Conservation (phyloP, 2,797 vertebrate genomes). For the Galago senegalensis region DNA sequence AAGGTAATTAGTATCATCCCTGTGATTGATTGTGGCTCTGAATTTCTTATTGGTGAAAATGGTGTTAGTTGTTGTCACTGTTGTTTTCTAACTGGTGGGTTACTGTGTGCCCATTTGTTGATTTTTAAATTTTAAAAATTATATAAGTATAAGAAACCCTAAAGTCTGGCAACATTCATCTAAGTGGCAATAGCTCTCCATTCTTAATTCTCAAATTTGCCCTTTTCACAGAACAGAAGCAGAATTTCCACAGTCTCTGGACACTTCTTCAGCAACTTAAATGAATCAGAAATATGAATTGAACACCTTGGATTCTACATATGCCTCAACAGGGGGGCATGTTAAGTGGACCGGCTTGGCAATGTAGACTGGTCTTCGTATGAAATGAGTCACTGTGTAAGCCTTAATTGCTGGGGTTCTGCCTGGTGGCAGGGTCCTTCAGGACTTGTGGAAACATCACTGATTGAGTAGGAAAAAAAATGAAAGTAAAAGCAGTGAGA, state of each 20-base stretch:
- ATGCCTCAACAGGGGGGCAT: not conserved
- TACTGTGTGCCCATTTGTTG: not conserved
- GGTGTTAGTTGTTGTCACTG: not conserved
- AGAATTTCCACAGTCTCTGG: not conserved
- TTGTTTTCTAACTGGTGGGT: not conserved
- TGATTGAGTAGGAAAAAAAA: no score
- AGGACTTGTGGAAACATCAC: no score
- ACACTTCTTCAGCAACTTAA: not conserved
- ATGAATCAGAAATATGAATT: not conserved
- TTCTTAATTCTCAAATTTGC: not conserved
- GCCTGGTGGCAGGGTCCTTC: no score
- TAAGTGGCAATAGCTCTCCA: not conserved
- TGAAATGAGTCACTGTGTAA: not conserved
- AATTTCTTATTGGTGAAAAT: slow-evolving; percentile 5
- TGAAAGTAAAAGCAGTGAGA: no score
- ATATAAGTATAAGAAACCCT: not conserved
- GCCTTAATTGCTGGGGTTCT: not conserved
- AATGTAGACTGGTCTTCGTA: not conserved
- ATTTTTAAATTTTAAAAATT: slow-evolving; percentile 29
- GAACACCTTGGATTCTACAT: not conserved
- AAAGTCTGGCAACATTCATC: not conserved
- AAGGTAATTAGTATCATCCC: not conserved
- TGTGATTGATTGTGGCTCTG: not conserved
- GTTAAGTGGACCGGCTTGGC: not conserved
- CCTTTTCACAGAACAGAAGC: not conserved